Evolutionary conservation across 2,888 invertebrate genomes (phyloP).

Genomic region (Aelia acuminata): DNA sequence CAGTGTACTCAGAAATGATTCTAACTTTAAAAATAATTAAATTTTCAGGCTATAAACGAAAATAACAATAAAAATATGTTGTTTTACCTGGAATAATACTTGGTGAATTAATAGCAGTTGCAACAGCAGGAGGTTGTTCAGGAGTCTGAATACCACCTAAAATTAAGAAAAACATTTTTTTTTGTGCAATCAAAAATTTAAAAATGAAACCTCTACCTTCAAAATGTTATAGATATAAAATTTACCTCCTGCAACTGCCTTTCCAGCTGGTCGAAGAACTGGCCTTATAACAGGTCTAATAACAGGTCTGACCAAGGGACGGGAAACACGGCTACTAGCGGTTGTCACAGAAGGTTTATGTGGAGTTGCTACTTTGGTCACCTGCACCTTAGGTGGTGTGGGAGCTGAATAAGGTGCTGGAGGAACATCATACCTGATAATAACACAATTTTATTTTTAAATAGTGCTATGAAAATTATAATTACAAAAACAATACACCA

Average conservation of each 20-base stretch:
- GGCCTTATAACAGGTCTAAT: slow-evolving; percentile 62
- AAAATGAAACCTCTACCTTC: neutral
- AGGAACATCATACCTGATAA: slow-evolving; percentile 77
- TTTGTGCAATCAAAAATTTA: neutral
- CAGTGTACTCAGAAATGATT: neutral
- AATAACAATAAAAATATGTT: slow-evolving; percentile 70
- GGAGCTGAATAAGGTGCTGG: slow-evolving; percentile 70
- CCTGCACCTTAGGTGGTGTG: slow-evolving; percentile 65
- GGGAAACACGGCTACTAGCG: slow-evolving; percentile 40
- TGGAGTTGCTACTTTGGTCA: slow-evolving; percentile 66
- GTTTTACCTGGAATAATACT: slow-evolving; percentile 50
- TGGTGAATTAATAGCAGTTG: slow-evolving; percentile 56
- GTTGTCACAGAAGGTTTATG: slow-evolving; percentile 36
- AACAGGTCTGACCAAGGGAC: slow-evolving; percentile 59
- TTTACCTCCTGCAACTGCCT: slow-evolving; percentile 56
- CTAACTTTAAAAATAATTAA: neutral
- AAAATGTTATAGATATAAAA: neutral
- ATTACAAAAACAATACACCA: neutral
- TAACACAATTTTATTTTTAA: neutral
- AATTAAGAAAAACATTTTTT: neutral
- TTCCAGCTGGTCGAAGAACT: slow-evolving; percentile 60
- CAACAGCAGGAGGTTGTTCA: slow-evolving; percentile 54
- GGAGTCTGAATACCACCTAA: slow-evolving; percentile 27
- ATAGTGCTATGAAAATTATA: neutral
- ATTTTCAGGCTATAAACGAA: neutral